Evolutionary conservation across 2,113 vertebrate genomes (phyloP).

Genomic region (Cyanoderma ruficeps): DNA sequence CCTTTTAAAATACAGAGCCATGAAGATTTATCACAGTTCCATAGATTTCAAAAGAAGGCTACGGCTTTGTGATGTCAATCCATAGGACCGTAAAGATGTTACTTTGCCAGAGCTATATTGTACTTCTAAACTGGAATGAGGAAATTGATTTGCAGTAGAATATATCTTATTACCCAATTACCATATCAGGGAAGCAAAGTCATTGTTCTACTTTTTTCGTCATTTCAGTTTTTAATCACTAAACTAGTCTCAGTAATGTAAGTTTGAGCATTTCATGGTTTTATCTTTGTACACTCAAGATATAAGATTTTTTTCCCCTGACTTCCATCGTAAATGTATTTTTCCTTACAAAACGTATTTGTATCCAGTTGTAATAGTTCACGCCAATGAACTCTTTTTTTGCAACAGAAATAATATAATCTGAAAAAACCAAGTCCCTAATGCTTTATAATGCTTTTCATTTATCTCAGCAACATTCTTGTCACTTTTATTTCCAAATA

Average conservation of each 20-base stretch:
- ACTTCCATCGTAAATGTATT: background rate
- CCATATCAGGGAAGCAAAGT: background rate
- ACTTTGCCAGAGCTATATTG: constrained; percentile 38
- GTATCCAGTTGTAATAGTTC: background rate
- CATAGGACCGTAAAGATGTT: constrained; percentile 28
- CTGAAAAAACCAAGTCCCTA: background rate
- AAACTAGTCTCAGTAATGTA: background rate
- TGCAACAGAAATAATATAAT: background rate
- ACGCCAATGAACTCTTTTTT: background rate
- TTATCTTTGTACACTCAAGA: background rate
- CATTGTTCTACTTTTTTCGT: background rate
- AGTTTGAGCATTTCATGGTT: background rate
- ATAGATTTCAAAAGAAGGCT: constrained; percentile 58
- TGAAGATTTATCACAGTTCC: constrained; percentile 61
- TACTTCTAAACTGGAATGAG: constrained; percentile 11
- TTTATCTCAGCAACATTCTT: background rate
- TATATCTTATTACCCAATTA: constrained; percentile 31
- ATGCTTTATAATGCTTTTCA: background rate
- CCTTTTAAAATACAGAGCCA: constrained; percentile 46
- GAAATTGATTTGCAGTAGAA: constrained; percentile 35
- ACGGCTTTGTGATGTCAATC: constrained; percentile 39
- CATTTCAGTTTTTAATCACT: background rate
- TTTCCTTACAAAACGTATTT: background rate
- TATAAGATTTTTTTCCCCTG: background rate
- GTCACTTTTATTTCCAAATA: background rate